Evolutionary conservation across 2,113 vertebrate genomes (phyloP).

Genomic region (Pycnonotus jocosus): DNA sequence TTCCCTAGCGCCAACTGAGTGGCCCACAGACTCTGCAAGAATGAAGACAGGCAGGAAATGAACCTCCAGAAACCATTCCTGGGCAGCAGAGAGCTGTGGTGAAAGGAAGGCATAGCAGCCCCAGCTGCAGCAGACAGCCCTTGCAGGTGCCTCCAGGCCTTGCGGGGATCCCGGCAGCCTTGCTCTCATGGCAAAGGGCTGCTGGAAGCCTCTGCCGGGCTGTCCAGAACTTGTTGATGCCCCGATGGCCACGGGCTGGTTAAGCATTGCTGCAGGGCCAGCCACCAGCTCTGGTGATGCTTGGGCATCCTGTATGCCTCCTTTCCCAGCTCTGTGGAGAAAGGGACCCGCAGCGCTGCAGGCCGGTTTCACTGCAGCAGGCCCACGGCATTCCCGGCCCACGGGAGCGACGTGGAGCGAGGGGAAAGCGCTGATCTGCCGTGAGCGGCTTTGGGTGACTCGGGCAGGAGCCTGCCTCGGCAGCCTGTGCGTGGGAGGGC

Average conservation of each 20-base stretch:
- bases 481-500: not conserved
- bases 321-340: not conserved
- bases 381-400: rapidly evolving
- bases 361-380: not conserved
- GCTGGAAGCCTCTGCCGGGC: rapidly evolving
- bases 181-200: rapidly evolving
- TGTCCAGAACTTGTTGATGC: rapidly evolving
- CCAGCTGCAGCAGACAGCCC: not conserved
- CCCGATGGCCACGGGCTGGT: rapidly evolving
- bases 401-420: rapidly evolving
- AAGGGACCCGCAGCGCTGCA: rapidly evolving
- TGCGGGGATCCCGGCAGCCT: rapidly evolving
- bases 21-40: not conserved
- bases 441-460: rapidly evolving
- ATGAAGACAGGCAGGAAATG: not conserved
- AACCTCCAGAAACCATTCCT: not conserved
- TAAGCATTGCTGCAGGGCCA: rapidly evolving
- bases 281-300: not conserved
- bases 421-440: rapidly evolving
- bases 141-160: not conserved
- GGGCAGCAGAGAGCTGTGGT: not conserved
- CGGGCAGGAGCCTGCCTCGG: not conserved
- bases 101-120: not conserved
- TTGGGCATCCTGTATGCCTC: not conserved
- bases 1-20: not conserved